A percentile compares a stretch with the other conserved stretches of the same genome.
Conservation (phyloP, 2,888 invertebrate genomes). For the Sepioteuthis lessoniana region DNA sequence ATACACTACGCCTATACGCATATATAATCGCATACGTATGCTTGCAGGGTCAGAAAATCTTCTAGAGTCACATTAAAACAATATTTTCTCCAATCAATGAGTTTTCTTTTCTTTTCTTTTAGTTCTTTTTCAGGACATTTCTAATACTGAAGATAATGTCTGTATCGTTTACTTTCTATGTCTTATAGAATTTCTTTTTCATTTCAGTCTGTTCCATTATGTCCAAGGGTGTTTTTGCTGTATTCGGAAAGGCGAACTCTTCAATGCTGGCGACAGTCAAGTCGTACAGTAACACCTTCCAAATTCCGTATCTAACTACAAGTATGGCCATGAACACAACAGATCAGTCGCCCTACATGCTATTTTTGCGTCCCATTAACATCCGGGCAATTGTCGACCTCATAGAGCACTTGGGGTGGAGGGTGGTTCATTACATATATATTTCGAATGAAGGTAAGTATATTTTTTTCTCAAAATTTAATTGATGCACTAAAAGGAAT, state of each 20-base stretch:
- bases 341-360: constrained; percentile 54
- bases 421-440: constrained; percentile 57
- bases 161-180: too few species aligned
- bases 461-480: not conserved
- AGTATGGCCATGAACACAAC: constrained; percentile 62
- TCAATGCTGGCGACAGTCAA: constrained; percentile 63
- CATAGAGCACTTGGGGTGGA: constrained; percentile 57
- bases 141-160: too few species aligned
- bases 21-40: too few species aligned
- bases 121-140: too few species aligned
- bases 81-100: too few species aligned
- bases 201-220: constrained; percentile 64
- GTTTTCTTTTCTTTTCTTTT: too few species aligned
- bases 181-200: constrained; percentile 16
- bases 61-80: too few species aligned
- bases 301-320: constrained; percentile 65
- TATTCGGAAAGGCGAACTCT: constrained; percentile 64
- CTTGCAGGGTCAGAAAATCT: too few species aligned
- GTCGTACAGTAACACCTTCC: constrained; percentile 64
- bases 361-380: constrained; percentile 59
- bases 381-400: constrained; percentile 57
- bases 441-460: constrained; percentile 59
- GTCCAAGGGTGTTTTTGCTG: constrained; percentile 59
- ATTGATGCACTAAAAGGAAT: too few species aligned
- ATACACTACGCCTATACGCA: too few species aligned